A percentile compares a stretch with the other conserved stretches of the same genome.
phyloP scores from a whole-genome alignment of 2,888 invertebrate species.

The Clivina fossor region DNA sequence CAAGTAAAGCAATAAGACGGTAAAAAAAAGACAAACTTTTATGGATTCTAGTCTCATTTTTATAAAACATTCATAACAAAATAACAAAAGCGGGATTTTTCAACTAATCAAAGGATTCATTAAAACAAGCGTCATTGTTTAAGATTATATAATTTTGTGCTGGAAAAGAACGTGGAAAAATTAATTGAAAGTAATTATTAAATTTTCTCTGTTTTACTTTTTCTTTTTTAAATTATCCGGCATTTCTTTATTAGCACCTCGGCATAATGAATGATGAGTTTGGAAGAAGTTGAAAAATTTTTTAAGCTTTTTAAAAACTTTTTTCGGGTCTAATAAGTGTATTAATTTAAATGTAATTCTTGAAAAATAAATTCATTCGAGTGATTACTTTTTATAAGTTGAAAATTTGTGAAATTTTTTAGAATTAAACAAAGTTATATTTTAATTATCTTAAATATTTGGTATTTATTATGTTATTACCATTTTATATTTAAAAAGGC shows the following conservation, averaged over 20 bases:
- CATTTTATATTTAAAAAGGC: no score
- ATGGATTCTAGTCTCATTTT: no score
- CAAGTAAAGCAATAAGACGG: no score
- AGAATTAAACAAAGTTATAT: no score
- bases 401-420: no score
- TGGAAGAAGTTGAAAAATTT: constrained; percentile 13
- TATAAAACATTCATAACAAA: no score
- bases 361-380: not conserved
- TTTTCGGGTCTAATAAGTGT: constrained; percentile 10
- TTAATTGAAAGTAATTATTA: constrained; percentile 16
- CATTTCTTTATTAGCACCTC: constrained; percentile 17
- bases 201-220: no score
- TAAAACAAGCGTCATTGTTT: not conserved
- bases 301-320: constrained; percentile 12
- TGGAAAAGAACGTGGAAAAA: constrained; percentile 5
- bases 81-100: no score
- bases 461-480: no score
- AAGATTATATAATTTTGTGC: not conserved
- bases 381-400: no score
- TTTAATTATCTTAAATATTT: no score
- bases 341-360: constrained; percentile 11
- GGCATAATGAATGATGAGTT: constrained; percentile 5
- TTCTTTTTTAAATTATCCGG: constrained; percentile 15
- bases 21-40: no score
- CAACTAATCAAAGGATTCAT: not conserved